Base-by-base conservation (phyloP, 2,797 vertebrate genomes). In the Tokudaia muenninki region DNA sequence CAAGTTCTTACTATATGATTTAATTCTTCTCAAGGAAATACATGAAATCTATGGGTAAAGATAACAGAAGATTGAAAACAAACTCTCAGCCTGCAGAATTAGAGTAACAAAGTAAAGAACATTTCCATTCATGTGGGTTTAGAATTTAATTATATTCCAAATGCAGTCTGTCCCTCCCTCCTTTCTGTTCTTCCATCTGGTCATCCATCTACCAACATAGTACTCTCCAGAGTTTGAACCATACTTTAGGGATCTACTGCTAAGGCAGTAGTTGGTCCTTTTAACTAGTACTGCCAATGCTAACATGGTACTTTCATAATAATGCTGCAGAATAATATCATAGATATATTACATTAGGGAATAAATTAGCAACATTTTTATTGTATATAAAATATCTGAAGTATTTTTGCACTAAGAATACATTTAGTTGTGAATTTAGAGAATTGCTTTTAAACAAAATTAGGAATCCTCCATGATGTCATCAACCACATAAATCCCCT, bases 21-120 rank as follows among this genome's bases (percentile, higher is more conserved):
- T 19, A 96, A 61, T 65, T 89, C 79, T 63, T 91, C 80, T 52
- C 37, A 94, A 93, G 44, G 81, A 74, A 93, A 44, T 67, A 31
- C 29, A 55, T 37, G 31, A 44, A 92, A 79, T 77, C 12, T 75
- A 81, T 26, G 22, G 72, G 65, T 24, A 90, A 91, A 67, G 67
- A 89, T 86, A 94, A 91, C 65, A 10, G 41, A 95, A 72, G 74
- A 91, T n/a, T 31, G 29, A 74, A 92, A 87, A 75, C 13, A 24
- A 61, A 72, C 63, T 0, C 59, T 41, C 24, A 67, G 57, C 6
- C 47, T 88, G 44, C 61, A 96, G 82, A 87, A 81, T 83, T 78
- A 70, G 90, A 82, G 24, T 19, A 61, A 50, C 10, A 93, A 61
- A 24, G 78, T 77, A 57, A 55, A 75, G 52, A 31, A 83, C 37